Base-by-base conservation (phyloP, 2,888 invertebrate genomes). In the Himalopsyche tibetana region DNA sequence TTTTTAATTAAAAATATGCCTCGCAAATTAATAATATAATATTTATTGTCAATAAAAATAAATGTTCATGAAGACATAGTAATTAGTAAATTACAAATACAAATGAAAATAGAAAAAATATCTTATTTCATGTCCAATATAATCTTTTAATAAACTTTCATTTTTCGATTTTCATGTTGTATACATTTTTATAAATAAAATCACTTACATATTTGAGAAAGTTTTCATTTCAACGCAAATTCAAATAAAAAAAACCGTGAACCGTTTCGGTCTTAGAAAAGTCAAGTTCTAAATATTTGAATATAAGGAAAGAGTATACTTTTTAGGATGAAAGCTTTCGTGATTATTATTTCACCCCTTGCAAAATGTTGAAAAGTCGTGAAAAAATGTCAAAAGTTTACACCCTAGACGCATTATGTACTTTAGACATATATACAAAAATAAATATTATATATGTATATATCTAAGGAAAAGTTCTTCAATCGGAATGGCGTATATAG, bases 331-430 rank as follows among this genome's bases (percentile, higher is more conserved):
- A 80, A 51, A 80, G 55, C 82, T 82, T 82, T 55, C 38, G 55
- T 82, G 82, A 82, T 82, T 51, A 55, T 69, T 51, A 82, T 55
- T 55, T 82, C 82, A 55, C 82, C 82, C 82, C 82, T 82, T 82
- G 55, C 82, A 8, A 55, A 55, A 82, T 38, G 55, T 36, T 45
- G 55, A 82, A 82, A 82, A 82, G 51, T 51, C 82, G 55, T 51
- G 55, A 36, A 38, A 38, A 82, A 82, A 82, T 51, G 82, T 82
- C 55, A 82, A 82, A 80, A n/a, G 80, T 80, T 80, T 55, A 38
- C 55, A 55, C 82, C 82, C 82, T 36, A 74, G 69, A 38, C 69
- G 69, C 69, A 36, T 74, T 74, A 74, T 74, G 69, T 38, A 36
- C 69, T 36, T 74, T 5, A 74, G n/a, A 28, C 63, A 28, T 69